Base-by-base conservation (phyloP, 1,140 invertebrate genomes). In the Ceratitis capitata region DNA sequence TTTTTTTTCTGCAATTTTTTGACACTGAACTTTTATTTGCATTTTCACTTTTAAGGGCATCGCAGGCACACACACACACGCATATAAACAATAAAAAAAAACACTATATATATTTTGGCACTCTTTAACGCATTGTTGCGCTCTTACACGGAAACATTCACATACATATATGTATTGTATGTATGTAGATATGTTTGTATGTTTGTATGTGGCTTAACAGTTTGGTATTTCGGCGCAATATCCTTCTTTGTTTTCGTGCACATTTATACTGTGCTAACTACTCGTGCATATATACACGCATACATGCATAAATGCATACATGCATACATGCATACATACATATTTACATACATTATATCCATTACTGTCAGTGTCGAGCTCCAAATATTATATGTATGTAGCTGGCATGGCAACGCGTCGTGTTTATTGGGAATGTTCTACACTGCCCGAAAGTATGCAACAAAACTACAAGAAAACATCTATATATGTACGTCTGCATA, bases 1-100 rank as follows among this genome's bases (percentile, higher is more conserved):
- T 78, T 78, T 78, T 78, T 19, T 78, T 23, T 78, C 12, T 42
- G 32, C 4, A 26, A 35, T 39, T 78, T 45, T 78, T 78, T 35
- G 39, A 14, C 69, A 78, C 39, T 78, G 69, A 78, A 78, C 64
- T 74, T 74, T 42, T 39, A 74, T 78, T 78, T 78, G 69, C 69
- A 78, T 78, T 78, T 78, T 78, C 69, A 45, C 69, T 78, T 78
- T 78, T 42, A 23, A 19, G 42, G 69, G 32, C 19, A 78, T 78
- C 16, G 69, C 69, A 45, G 45, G 1, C 39, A n/a, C 51, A n/a
- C 64, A 74, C 64, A 39, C 64, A 0, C 64, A 32, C 16, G 19
- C 64, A n/a, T n/a, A n/a, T n/a, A n/a, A n/a, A n/a, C n/a, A n/a
- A n/a, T n/a, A n/a, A n/a, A n/a, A n/a, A n/a, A n/a, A n/a, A 64